Evolutionary conservation across 2,888 invertebrate genomes (phyloP).

Genomic region (Arctia plantaginis): DNA sequence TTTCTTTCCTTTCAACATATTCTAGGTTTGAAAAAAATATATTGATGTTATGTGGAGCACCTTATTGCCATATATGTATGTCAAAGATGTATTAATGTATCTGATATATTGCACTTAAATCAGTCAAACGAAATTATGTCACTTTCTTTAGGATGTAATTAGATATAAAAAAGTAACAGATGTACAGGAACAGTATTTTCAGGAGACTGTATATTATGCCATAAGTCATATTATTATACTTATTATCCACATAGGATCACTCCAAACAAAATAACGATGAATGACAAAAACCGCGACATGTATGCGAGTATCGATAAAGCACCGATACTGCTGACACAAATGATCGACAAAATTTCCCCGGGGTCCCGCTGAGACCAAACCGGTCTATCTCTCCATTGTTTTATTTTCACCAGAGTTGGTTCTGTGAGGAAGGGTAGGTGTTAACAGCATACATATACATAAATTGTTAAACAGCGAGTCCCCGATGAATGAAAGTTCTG

Average conservation of each 20-base stretch:
- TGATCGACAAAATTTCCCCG: slow-evolving; percentile 68
- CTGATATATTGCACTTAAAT: slow-evolving; percentile 4
- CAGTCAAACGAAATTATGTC: slow-evolving; percentile 7
- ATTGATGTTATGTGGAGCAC: background rate
- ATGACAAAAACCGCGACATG: slow-evolving; percentile 44
- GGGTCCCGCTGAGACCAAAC: slow-evolving; percentile 51
- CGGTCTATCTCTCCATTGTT: slow-evolving; percentile 54
- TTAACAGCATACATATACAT: slow-evolving; percentile 57
- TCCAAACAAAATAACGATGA: slow-evolving; percentile 44
- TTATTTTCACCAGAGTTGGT: slow-evolving; percentile 57
- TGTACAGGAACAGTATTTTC: background rate
- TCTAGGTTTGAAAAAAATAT: background rate
- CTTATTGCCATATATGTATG: background rate
- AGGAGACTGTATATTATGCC: background rate
- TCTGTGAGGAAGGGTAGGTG: slow-evolving; percentile 51
- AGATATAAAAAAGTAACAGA: slow-evolving; percentile 12
- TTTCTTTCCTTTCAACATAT: background rate
- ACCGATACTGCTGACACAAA: slow-evolving; percentile 63
- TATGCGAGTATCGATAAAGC: slow-evolving; percentile 59
- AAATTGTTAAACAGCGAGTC: slow-evolving; percentile 60
- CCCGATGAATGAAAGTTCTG: slow-evolving; percentile 51
- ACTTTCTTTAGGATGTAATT: slow-evolving; percentile 8
- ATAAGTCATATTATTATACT: slow-evolving; percentile 8
- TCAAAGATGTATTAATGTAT: background rate
- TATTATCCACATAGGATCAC: slow-evolving; percentile 28